Percentiles rank a stretch among this genome's conserved stretches.
These are phyloP conservation scores for Andrena hattorfiana DNA, from an alignment of 2,888 invertebrate genomes.

Conservation along the genomic window DNA sequence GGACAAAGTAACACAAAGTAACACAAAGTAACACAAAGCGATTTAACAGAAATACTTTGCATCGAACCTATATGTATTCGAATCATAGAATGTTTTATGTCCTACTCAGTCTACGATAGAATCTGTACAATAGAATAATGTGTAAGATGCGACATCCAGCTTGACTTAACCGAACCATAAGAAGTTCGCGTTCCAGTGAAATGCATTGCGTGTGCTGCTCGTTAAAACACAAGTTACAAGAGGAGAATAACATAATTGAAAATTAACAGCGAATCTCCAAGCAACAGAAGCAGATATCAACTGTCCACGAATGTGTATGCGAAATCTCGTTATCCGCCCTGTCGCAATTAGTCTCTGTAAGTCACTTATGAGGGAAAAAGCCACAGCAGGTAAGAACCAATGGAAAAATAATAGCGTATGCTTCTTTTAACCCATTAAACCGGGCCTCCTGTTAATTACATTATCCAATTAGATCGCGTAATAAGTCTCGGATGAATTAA, in stretches of 20 bases:
- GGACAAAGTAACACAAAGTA: neutral
- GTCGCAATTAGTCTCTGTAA: conserved; percentile 12
- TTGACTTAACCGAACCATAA: neutral
- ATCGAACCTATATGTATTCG: neutral
- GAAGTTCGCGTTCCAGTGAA: neutral
- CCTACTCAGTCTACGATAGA: neutral
- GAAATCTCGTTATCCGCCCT: conserved; percentile 10
- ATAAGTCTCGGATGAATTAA: conserved; percentile 29
- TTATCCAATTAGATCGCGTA: conserved; percentile 68
- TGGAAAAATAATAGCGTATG: conserved; percentile 37
- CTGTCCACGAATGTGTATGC: neutral
- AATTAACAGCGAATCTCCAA: neutral
- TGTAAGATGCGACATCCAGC: neutral
- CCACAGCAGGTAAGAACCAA: conserved; percentile 11
- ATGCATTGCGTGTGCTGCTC: neutral
- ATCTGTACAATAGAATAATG: neutral
- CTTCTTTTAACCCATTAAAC: conserved; percentile 65
- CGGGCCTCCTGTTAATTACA: conserved; percentile 64
- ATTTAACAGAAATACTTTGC: neutral
- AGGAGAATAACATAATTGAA: neutral
- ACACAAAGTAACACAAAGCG: neutral
- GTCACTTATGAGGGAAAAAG: conserved; percentile 31
- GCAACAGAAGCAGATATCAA: neutral
- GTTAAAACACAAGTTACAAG: neutral
- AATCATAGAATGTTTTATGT: neutral